phyloP scores from a whole-genome alignment of 2,113 vertebrate species.

The Anoplopoma fimbria region DNA sequence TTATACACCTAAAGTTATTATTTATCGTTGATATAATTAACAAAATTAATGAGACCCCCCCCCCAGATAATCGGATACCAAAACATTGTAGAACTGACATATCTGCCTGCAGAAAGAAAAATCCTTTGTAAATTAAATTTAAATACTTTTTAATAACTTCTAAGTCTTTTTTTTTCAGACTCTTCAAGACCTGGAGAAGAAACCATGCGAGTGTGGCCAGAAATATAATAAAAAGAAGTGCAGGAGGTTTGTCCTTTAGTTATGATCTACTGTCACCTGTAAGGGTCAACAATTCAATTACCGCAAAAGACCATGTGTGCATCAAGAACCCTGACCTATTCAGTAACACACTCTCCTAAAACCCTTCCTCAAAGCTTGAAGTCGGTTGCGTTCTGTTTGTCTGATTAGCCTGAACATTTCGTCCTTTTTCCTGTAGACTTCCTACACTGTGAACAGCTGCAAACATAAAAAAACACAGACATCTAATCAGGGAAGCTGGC shows the following conservation, averaged over 20 bases:
- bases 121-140: background rate
- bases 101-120: background rate
- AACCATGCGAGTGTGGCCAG: background rate
- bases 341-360: background rate
- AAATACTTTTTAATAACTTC: background rate
- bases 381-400: background rate
- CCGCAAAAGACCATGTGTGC: background rate
- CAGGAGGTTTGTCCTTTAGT: background rate
- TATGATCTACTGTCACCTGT: background rate
- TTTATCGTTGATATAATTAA: background rate
- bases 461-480: constrained; percentile 58
- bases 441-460: constrained; percentile 59
- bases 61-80: background rate
- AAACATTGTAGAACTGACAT: background rate
- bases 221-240: constrained; percentile 9
- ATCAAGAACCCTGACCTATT: background rate
- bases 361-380: background rate
- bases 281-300: background rate
- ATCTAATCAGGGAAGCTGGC: constrained; percentile 61
- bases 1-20: too few species aligned
- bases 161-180: background rate
- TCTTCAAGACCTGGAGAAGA: background rate
- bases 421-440: constrained; percentile 33
- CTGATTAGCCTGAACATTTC: constrained; percentile 39
- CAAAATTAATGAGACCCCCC: background rate